These are phyloP conservation scores for Trichomycterus rosablanca DNA, from an alignment of 2,113 vertebrate species.

Conservation along the genomic window DNA sequence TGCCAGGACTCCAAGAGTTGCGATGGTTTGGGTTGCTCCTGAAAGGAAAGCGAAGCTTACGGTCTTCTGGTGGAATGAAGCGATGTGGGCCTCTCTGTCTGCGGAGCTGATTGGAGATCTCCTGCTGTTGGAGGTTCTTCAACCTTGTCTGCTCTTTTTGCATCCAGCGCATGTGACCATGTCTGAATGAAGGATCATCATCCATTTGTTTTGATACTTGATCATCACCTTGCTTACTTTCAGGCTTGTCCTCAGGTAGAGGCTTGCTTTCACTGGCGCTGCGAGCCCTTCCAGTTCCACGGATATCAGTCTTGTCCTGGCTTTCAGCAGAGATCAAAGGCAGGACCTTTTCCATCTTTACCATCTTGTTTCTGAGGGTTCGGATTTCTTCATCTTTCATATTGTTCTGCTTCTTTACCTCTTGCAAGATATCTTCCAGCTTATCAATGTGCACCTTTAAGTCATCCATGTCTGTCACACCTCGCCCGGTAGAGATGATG, in stretches of 20 bases:
- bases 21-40: slow-evolving; percentile 94
- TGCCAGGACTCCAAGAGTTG: slow-evolving; percentile 95
- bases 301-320: slow-evolving; percentile 44
- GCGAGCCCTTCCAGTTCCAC: slow-evolving; percentile 34
- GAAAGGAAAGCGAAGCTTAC: slow-evolving; percentile 95
- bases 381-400: slow-evolving; percentile 97
- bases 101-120: slow-evolving; percentile 90
- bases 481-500: slow-evolving; percentile 71
- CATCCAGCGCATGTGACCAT: slow-evolving; percentile 86
- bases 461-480: slow-evolving; percentile 81
- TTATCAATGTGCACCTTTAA: slow-evolving; percentile 96
- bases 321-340: slow-evolving; percentile 82
- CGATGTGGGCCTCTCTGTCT: slow-evolving; percentile 83
- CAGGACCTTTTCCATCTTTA: slow-evolving; percentile 97
- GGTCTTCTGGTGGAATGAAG: slow-evolving; percentile 94
- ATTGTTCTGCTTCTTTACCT: slow-evolving; percentile 98
- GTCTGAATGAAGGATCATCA: slow-evolving; percentile 76
- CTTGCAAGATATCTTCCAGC: slow-evolving; percentile 92
- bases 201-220: slow-evolving; percentile 67
- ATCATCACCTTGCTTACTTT: slow-evolving; percentile 62
- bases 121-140: slow-evolving; percentile 93
- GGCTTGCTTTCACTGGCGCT: slow-evolving; percentile 54
- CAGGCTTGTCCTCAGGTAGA: slow-evolving; percentile 54
- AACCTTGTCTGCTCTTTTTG: slow-evolving; percentile 89
- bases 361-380: slow-evolving; percentile 89